Percentiles rank a stretch among this genome's conserved stretches.
These are phyloP conservation scores for Pristionchus exspectatus DNA, from an alignment of 2,888 invertebrate genomes.

Conservation along the genomic window DNA sequence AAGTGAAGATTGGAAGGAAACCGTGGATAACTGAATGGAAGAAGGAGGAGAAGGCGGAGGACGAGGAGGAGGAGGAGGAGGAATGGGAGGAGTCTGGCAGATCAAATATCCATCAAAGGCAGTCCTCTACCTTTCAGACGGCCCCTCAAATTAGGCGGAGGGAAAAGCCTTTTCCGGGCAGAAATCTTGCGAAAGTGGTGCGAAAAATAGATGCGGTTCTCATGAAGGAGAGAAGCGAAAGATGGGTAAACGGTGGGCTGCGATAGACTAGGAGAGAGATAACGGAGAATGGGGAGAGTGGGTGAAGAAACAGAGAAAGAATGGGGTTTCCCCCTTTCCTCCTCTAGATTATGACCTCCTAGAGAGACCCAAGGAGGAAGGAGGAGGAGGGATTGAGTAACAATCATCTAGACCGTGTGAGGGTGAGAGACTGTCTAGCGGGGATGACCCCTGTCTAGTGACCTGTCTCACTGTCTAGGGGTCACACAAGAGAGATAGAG, in stretches of 20 bases:
- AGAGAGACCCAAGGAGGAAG: background rate
- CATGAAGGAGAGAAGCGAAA: background rate
- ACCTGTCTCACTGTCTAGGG: background rate
- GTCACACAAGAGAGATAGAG: background rate
- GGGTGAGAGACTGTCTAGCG: background rate
- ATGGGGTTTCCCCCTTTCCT: background rate
- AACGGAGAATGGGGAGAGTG: background rate
- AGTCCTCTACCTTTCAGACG: background rate
- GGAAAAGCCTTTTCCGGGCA: background rate
- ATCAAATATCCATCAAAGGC: constrained; percentile 6
- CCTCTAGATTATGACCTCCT: constrained; percentile 3
- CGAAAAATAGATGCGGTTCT: background rate
- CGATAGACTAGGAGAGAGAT: constrained; percentile 4
- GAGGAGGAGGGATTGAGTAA: background rate
- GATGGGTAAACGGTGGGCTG: background rate
- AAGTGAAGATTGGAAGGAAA: background rate
- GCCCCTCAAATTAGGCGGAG: background rate
- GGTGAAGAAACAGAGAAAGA: background rate
- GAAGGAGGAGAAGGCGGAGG: background rate
- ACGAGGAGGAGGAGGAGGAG: background rate
- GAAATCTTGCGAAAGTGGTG: background rate
- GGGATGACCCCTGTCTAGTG: background rate
- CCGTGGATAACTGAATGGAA: background rate
- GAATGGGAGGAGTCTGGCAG: constrained; percentile 1
- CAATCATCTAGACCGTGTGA: background rate